Base-by-base conservation (phyloP, 2,113 vertebrate genomes). In the Dipodomys stephensi region DNA sequence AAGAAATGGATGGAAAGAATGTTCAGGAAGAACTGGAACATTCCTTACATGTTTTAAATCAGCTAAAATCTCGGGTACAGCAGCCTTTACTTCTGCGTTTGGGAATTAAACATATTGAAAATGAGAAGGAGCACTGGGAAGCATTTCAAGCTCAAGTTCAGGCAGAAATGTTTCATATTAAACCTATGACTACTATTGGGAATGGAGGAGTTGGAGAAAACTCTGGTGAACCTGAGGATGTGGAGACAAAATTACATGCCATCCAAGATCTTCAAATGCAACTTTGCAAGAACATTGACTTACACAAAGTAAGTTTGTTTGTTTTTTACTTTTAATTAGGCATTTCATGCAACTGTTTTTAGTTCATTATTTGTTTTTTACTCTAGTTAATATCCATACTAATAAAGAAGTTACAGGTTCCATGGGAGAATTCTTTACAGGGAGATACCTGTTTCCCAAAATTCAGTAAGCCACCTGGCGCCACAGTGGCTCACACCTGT, bases 261-360 rank as follows among this genome's bases (percentile, higher is more conserved):
- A 16, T 99, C 18, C 78, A 97, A 95, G 94, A 95, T 57, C 97
- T 98, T 27, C 97, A 97, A 74, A 95, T 87, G 73, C 97, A 97
- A 25, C 95, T 99, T 90, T 96, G 98, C 67, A 49, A 89, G 68
- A 97, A 97, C 91, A 98, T 99, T 97, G 97, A 98, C 92, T 96
- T 96, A 16, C 98, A 96, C 90, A 98, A 97, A 97, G 99, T 98
- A 98, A 98, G 99, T 92, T 71, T 30, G 90, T 88, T 62, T 39
- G 39, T 39, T 39, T 39, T 49, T 49, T 49, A 49, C 60, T 86
- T 39, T 71, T 60, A 90, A 82, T 22, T 15, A 25, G 16, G 18
- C 6, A 20, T 15, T 82, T 78, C 25, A 60, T 60, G 1, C 20
- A 10, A 80, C 60, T 83, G 67, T 91, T 83, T 89, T 71, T 72